Evolutionary conservation across 2,113 vertebrate species (phyloP), one percentile per base, ranked within the genome.

Genomic region (Heterocephalus glaber): DNA sequence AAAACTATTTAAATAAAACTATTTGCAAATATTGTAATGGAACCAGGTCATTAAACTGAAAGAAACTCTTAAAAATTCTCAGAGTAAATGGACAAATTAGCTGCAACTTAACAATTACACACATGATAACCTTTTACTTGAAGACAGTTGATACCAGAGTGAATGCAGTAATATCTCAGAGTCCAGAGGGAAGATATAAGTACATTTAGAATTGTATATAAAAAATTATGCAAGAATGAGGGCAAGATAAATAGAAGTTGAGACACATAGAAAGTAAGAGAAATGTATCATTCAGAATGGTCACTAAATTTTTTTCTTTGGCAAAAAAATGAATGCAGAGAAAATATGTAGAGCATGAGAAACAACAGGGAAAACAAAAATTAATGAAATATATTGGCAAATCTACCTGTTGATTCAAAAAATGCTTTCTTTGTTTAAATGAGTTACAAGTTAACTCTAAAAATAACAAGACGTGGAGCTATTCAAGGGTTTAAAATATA

Each of bases 1-100:
- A 35, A 96, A 97, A 65, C 19, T 35, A 3, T 35, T 60, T 63
- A 61, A 84, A 87, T 72, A 76, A 91, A 90, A 92, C 63, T 44
- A 81, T 77, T 96, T 81, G 86, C n/a, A 84, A 19, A 63, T 84
- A 82, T 49, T 56, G 44, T 74, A 61, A n/a, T 77, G 38, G 47
- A 81, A 63, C 52, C 19, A 90, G 13, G 3, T 63, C n/a, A 94
- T 85, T 77, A 60, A 74, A 38, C 63, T 85, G 90, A 85, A 95
- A 22, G 7, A 76, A 80, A 92, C 81, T 60, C 8, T 82, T 89
- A 44, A 38, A 89, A 87, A 35, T 86, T 94, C 49, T 33, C 58
- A 85, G 17, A 79, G 38, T 52, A 94, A 72, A 85, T 70, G 63
- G 0, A 44, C 26, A 92, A 79, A 81, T 92, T 47, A 84, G 28